Evolutionary conservation across 2,797 vertebrate species (phyloP), one percentile per base, ranked within the genome.

Genomic region (Loris lydekkerianus): DNA sequence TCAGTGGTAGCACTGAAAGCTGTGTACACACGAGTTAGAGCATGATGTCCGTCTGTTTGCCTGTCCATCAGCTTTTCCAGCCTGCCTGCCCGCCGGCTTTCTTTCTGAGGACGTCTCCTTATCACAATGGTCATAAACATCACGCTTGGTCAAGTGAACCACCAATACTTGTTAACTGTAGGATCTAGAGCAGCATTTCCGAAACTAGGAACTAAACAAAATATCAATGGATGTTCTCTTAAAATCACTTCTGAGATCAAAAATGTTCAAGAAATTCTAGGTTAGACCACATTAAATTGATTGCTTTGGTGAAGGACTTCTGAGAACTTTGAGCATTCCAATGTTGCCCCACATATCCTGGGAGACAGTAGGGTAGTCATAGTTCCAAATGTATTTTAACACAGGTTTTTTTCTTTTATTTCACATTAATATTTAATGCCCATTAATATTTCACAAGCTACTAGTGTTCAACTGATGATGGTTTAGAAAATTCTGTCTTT

Each of bases 401-500:
- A 27, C 3, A 34, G 17, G 8, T 76, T 86, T 75, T 75, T 93
- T 86, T n/a, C 17, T 46, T 37, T 78, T 63, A 43, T 7, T 53
- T 53, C 49, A 53, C 49, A 15, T 53, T 53, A 53, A 53, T 53
- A 53, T 15, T 53, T 53, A 53, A 4, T 81, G 15, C 3, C 53
- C 21, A 29, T 65, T 91, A 67, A 78, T 7, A 72, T 83, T 40
- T 85, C 58, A 46, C 21, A 89, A 86, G n/a, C 61, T 78, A 85
- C 18, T 73, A 31, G 31, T 95, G 13, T 69, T 89, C 89, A 73
- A 85, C n/a, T 89, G 60, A 77, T 2, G 9, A 31, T 43, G 10
- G 31, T 70, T 63, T 80, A 93, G 75, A 93, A 91, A 93, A 67
- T 58, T 86, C 67, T 88, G 40, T 7, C 29, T 80, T 63, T 7